Evolutionary conservation across 1,140 invertebrate species (phyloP), one percentile per base, ranked within the genome.

Genomic region (Drosophila truncata): DNA sequence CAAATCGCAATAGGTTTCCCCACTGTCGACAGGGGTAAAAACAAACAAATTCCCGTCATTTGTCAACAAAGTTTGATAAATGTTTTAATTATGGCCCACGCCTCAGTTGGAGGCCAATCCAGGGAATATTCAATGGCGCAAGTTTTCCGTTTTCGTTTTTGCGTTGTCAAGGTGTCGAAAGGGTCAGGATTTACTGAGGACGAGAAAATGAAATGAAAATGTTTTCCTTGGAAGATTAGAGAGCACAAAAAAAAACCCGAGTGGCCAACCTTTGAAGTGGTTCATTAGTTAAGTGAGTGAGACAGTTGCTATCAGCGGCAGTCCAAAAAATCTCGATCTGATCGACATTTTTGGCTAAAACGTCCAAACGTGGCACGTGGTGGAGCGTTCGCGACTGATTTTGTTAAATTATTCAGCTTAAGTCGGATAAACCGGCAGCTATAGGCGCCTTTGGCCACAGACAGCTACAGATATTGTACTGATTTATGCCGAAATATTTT

Each of bases 41-140:
- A 52, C 52, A 76, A 76, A 65, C 74, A 78, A 78, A 58, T 49
- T 71, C 54, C 16, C 64, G 58, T 39, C 46, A 60, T 78, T 78
- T 78, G 66, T 78, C 76, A 78, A 71, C 76, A 78, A 67, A 71
- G 41, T 57, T 55, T 78, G 75, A 78, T 64, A 71, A 78, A 78
- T 78, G 76, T 78, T 78, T 78, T 78, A 78, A 78, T 78, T 78
- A 78, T 64, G 52, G 52, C 63, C 58, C 55, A 55, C 58, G 61
- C 35, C 61, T 33, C 55, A 39, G 44, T 39, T 29, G 61, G 46
- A 2, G 13, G n/a, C 27, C 35, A 64, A 60, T 27, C 29, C 35
- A 54, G 16, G 46, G 41, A 54, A 59, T 66, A 59, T 52, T 54
- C 33, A 46, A 60, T 75, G 63, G 77, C 42, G 35, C 23, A 47